A percentile compares a stretch with the other conserved stretches of the same genome.
Conservation (phyloP, 2,888 invertebrate species). For the Apodemia hepburni region DNA sequence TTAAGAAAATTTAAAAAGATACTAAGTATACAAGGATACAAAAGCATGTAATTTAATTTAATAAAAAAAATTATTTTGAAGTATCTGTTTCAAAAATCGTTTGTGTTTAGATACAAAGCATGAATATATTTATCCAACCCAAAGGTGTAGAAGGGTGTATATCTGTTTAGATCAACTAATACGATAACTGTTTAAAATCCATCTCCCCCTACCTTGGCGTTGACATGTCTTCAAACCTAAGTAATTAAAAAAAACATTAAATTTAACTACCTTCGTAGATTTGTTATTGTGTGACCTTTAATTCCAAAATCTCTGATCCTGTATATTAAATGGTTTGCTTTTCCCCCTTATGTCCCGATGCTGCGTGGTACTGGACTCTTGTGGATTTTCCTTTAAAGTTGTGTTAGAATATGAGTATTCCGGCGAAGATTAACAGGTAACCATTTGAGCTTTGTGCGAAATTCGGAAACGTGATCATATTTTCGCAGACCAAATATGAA, state of each 20-base stretch:
- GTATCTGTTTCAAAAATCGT: neutral
- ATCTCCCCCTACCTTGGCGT: constrained; percentile 74
- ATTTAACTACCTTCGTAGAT: constrained; percentile 31
- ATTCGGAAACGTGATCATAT: too few species aligned
- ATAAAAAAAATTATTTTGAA: neutral
- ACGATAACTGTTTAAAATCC: constrained; percentile 38
- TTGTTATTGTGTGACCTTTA: constrained; percentile 16
- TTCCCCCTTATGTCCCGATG: constrained; percentile 71
- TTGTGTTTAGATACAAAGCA: neutral
- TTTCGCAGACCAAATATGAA: too few species aligned
- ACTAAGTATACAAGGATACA: neutral
- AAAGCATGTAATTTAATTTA: neutral
- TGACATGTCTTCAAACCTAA: constrained; percentile 39
- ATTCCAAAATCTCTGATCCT: constrained; percentile 16
- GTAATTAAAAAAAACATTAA: constrained; percentile 43
- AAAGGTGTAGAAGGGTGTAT: constrained; percentile 64
- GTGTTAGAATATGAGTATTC: too few species aligned
- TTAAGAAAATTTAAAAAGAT: neutral
- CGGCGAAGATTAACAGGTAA: too few species aligned
- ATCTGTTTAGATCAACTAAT: constrained; percentile 48
- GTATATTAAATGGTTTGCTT: constrained; percentile 70
- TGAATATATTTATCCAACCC: constrained; percentile 41
- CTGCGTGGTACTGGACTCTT: constrained; percentile 55
- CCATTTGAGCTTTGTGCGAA: too few species aligned
- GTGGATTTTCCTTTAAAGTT: constrained; percentile 51